Evolutionary conservation across 1,140 invertebrate species (phyloP), one percentile per base, ranked within the genome.

Genomic region (Agrypnia vestita): DNA sequence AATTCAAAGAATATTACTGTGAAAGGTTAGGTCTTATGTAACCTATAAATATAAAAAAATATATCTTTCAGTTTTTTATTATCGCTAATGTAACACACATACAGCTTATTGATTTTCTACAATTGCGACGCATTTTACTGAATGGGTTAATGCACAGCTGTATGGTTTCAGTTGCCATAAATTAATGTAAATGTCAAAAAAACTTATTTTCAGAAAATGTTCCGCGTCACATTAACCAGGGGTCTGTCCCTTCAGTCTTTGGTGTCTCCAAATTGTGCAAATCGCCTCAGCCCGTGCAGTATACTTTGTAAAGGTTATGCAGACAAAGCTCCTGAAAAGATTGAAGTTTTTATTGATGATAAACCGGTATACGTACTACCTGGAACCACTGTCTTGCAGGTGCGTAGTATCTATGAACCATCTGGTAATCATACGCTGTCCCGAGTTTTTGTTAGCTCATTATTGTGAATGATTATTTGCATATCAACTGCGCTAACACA

Each of bases 261-360:
- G 82, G 84, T 85, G 69, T 87, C 87, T 78, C 86, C 87, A 78
- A 84, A 84, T 21, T 86, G 86, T 56, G 84, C 84, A 12, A 86
- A 86, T n/a, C 86, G 81, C 84, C 85, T 83, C 83, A 84, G 86
- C 86, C 87, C 86, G 81, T 87, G 84, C 76, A 89, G 85, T 78
- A 84, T 84, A 75, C 86, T 85, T 51, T 86, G 86, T 61, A 85
- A 85, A 25, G 84, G 84, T 56, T 89, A 88, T 46, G 88, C 88
- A 64, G 89, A 89, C 59, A 89, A 91, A 80, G 90, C 90, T 80
- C 93, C 95, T 13, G 94, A 97, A 82, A 94, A 96, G 85, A 92
- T 99, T 73, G 98, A 99, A 91, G 95, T 99, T 12, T 99, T 99
- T 89, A 96, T 99, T 84, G 97, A 99, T 92, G 98, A 99, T 86